Base-by-base conservation (phyloP, 2,797 vertebrate genomes). In the Lithobates sylvaticus region DNA sequence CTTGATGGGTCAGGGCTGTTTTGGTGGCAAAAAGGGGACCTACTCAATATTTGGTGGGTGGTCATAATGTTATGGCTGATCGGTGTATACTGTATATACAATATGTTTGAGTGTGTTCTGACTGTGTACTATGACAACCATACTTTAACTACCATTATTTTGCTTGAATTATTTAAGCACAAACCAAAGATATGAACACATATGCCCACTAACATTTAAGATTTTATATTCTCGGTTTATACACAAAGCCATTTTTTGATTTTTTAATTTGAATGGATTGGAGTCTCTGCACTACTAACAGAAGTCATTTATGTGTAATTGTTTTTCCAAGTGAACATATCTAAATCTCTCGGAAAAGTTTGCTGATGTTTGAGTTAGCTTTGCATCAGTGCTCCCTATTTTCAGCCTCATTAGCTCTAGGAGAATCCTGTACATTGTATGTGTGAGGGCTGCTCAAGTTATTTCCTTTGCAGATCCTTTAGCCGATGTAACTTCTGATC, bases 351-450 rank as follows among this genome's bases (percentile, higher is more conserved):
- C 61, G 70, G 34, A 85, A 88, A 79, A 90, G 70, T 68, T 13
- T 70, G 76, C 88, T 78, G 54, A 81, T 74, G 69, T 86, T 36
- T 3, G 78, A 79, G 86, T 88, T 18, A 67, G 68, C 76, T 88
- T 86, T 84, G 84, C 81, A 73, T 54, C 13, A 87, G 42, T 2
- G 64, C 54, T 39, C 86, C 80, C 88, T 83, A 8, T 89, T 80
- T 91, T 86, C 89, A 85, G 86, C 86, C 36, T 80, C 79, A 36
- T 88, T 85, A 78, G 36, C 32, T 27, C 75, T 72, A n/a, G 61
- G 64, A 88, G 71, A 76, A 73, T 78, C 71, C 78, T 36, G 32
- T 58, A 44, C 15, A 76, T 67, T 81, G 39, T 67, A 8, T 67
- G 32, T 78, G 42, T 73, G 77, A 36, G 8, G n/a, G 61, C 71